These are phyloP conservation scores for Drosophila robusta DNA, from an alignment of 2,888 invertebrate genomes.

Conservation along the genomic window DNA sequence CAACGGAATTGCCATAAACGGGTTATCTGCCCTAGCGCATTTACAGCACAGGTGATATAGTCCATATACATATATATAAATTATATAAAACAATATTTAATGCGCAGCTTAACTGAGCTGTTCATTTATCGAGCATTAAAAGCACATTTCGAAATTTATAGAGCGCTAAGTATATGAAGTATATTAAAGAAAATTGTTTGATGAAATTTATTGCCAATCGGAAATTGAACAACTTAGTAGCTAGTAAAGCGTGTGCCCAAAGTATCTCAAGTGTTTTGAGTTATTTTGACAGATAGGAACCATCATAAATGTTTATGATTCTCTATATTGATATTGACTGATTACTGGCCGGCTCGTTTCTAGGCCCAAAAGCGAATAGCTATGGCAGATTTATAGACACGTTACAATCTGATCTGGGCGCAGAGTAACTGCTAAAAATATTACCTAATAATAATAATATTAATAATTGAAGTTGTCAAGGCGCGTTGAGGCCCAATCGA, in stretches of 20 bases:
- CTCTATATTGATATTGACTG: conserved; percentile 15
- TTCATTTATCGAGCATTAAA: conserved; percentile 27
- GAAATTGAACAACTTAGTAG: conserved; percentile 1
- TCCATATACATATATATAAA: neutral
- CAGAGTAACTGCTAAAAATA: neutral
- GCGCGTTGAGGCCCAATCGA: conserved; percentile 25
- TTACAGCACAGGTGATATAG: neutral
- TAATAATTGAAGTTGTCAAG: conserved; percentile 43
- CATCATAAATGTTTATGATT: conserved; percentile 37
- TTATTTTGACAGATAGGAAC: neutral
- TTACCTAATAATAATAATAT: conserved; percentile 19
- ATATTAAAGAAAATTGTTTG: conserved; percentile 8
- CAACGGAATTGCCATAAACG: neutral
- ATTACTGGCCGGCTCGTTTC: conserved; percentile 19
- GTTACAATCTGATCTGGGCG: conserved; percentile 19
- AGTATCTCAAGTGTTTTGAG: conserved; percentile 36
- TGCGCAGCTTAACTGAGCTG: neutral
- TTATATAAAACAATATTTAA: conserved; percentile 15
- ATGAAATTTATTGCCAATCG: conserved; percentile 32
- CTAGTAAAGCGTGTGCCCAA: conserved; percentile 25
- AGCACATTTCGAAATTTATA: conserved; percentile 28
- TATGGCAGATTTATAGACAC: conserved; percentile 40
- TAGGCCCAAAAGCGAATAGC: conserved; percentile 11
- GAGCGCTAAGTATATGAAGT: conserved; percentile 1
- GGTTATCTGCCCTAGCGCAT: neutral